Evolutionary conservation across 2,888 invertebrate genomes (phyloP), one percentile per base, ranked within the genome.

Genomic region (Seira sanloemensis): DNA sequence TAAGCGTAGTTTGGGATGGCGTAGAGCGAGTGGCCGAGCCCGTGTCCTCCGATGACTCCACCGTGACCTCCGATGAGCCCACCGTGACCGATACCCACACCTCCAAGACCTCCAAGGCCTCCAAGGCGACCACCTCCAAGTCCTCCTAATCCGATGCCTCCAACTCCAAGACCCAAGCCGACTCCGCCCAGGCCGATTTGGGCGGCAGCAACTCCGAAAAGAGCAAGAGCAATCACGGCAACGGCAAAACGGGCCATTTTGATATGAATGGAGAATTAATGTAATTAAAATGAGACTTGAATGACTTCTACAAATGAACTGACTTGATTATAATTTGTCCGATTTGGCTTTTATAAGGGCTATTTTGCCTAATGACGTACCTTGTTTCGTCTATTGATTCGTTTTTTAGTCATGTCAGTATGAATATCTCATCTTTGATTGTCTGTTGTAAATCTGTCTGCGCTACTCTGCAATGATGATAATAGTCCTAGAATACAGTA

Each of bases 241-340:
- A 74, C 66, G 21, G n/a, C 62, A 62, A 80, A 58, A 69, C 80
- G 80, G 58, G 79, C 79, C 80, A 80, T 80, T 74, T 74, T 78
- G 37, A n/a, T 67, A 37, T 23, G 16, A 16, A 46, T 21, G 24
- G 12, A 26, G n/a, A 24, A 7, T 66, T 23, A 26, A 7, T 1
- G 21, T n/a, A n/a, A n/a, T n/a, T n/a, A n/a, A 18, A 68, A 24
- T 78, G 46, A 78, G 24, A 54, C n/a, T 25, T 21, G 12, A 46
- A 68, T 37, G 79, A 67, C 24, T 73, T 37, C 37, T 5, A 25
- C 16, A 54, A 62, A 19, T n/a, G 19, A 74, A 80, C 80, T 80
- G 80, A 69, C 26, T 80, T 80, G 80, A 80, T 54, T 80, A 54
- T 19, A 68, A 50, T 74, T 72, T 74, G 54, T 66, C 46, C 25